Base-by-base conservation (phyloP, 1,140 invertebrate species). In the Diachasmimorpha longicaudata region DNA sequence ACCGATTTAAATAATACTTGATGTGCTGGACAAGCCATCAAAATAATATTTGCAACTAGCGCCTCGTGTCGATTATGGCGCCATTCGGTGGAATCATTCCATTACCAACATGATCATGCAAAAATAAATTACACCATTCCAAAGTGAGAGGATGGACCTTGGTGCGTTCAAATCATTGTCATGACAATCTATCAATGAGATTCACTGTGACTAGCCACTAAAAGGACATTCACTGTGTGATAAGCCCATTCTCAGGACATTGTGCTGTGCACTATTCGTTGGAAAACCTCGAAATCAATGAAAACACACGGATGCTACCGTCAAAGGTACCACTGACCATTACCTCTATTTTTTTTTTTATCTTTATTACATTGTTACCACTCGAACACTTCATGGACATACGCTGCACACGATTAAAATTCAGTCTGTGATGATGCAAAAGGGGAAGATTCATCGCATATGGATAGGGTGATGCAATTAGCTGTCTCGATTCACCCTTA, bases 131-230 rank as follows among this genome's bases (percentile, higher is more conserved):
- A 63, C 58, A 63, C 31, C 48, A 48, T 55, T 58, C 25, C 19
- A 58, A 72, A 72, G 70, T 63, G 70, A 72, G 44, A 55, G 25
- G 52, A 48, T 37, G 44, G 23, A 55, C 25, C 44, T 36, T 58
- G 70, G 31, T 55, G n/a, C n/a, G 48, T 55, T 72, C 52, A 72
- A 72, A 72, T 72, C 19, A 72, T 58, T 55, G 46, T 72, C 46
- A 72, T 72, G 31, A 55, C 25, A 55, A 72, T 52, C 21, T 72
- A 72, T 72, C 46, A 58, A 58, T 58, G 46, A 72, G 58, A 72
- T 72, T 72, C 14, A n/a, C 36, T 58, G 48, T 13, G n/a, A 37
- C 14, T 52, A 19, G 25, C 21, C 11, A 48, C 42, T 25, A 13
- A 31, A 16, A 48, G 19, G 14, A 48, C 14, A 6, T 52, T 44